phyloP scores from a whole-genome alignment of 2,113 vertebrate species.

The Ictidomys tridecemlineatus region DNA sequence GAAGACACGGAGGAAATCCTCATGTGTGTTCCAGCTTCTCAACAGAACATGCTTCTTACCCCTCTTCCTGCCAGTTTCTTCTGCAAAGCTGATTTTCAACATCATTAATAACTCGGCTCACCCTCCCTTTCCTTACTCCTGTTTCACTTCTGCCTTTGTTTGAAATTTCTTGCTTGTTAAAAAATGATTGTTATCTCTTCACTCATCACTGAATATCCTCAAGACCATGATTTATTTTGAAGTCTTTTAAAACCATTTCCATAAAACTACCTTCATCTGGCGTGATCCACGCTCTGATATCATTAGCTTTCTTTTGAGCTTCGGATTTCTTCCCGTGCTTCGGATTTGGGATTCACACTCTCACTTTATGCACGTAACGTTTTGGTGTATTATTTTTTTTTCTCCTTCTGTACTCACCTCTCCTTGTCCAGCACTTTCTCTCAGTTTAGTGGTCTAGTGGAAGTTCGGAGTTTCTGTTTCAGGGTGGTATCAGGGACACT shows the following conservation, averaged over 20 bases:
- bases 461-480: background rate
- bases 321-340: background rate
- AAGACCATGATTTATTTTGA: background rate
- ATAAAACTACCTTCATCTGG: background rate
- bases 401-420: background rate
- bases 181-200: background rate
- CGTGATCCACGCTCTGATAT: background rate
- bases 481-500: background rate
- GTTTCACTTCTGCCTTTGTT: background rate
- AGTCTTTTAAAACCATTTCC: background rate
- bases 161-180: background rate
- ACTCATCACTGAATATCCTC: conserved; percentile 8
- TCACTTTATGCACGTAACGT: background rate
- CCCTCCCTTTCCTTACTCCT: background rate
- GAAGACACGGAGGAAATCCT: background rate
- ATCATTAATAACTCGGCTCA: background rate
- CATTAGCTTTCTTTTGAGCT: background rate
- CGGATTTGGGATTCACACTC: background rate
- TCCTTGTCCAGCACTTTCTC: background rate
- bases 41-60: background rate
- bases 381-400: background rate
- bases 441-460: background rate
- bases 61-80: background rate
- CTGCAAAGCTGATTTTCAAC: background rate
- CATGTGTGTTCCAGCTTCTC: background rate